phyloP scores from a whole-genome alignment of 2,888 invertebrate genomes.

The Xylota sylvarum region DNA sequence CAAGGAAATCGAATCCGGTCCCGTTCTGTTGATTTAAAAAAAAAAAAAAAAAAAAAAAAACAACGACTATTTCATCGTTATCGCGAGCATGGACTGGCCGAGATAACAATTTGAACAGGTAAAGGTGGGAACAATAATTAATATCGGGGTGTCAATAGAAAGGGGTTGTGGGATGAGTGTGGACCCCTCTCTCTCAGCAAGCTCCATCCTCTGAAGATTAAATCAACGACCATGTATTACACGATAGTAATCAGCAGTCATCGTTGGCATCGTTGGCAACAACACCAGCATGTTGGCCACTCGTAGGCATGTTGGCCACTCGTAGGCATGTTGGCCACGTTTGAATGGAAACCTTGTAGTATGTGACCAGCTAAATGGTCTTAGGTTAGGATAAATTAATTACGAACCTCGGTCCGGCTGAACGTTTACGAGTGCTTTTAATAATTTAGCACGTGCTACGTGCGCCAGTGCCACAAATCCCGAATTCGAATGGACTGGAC shows the following conservation, averaged over 20 bases:
- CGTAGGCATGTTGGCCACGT: background rate
- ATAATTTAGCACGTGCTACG: conserved; percentile 77
- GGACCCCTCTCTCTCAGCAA: background rate
- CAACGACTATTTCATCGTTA: conserved; percentile 38
- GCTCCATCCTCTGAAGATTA: conserved; percentile 62
- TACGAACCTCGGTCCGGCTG: conserved; percentile 56
- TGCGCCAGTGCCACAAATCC: conserved; percentile 73
- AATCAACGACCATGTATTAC: conserved; percentile 75
- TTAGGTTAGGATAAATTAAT: conserved; percentile 73
- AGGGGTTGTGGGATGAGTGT: conserved; percentile 21
- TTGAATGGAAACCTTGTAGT: conserved; percentile 44
- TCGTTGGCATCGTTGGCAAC: conserved; percentile 59
- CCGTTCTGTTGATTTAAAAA: background rate
- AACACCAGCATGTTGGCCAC: background rate
- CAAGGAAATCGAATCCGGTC: conserved; percentile 62
- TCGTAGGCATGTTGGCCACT: conserved; percentile 55
- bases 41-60: background rate
- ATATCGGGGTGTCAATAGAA: conserved; percentile 65
- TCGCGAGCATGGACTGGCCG: conserved; percentile 12
- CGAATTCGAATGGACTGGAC: conserved; percentile 52
- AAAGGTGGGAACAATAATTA: conserved; percentile 72
- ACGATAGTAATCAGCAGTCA: conserved; percentile 75
- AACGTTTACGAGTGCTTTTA: conserved; percentile 66
- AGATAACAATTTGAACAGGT: conserved; percentile 65
- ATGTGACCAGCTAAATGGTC: conserved; percentile 56